Evolutionary conservation across 2,797 vertebrate species (phyloP).

Genomic region (Lindbergichthys nudifrons): DNA sequence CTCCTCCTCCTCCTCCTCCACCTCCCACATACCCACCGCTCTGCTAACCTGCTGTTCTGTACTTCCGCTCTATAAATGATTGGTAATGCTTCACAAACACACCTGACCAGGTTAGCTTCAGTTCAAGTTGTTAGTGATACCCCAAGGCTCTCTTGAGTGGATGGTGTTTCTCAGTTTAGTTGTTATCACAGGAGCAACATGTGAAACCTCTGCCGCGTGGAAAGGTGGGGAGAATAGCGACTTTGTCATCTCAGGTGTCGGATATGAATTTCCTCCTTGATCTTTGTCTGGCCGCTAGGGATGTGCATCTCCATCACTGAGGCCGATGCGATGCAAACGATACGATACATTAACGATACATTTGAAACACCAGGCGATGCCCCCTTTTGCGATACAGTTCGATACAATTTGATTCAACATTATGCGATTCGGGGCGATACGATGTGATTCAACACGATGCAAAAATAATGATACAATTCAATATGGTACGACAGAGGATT

Average conservation of each 20-base stretch:
- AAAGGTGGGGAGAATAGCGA: too few species aligned
- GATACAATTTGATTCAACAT: too few species aligned
- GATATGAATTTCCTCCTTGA: background rate
- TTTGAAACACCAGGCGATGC: too few species aligned
- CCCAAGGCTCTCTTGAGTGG: background rate
- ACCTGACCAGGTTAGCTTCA: background rate
- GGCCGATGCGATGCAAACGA: too few species aligned
- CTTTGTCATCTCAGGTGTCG: background rate
- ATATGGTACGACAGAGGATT: too few species aligned
- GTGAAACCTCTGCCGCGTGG: background rate
- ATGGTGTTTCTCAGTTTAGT: background rate
- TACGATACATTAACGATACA: too few species aligned
- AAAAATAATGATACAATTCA: too few species aligned
- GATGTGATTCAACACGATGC: too few species aligned
- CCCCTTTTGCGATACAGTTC: too few species aligned
- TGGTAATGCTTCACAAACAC: background rate
- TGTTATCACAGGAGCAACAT: background rate
- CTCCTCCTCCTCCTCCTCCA: background rate
- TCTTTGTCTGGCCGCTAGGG: background rate
- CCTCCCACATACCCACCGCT: background rate
- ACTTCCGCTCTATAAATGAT: background rate
- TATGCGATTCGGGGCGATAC: too few species aligned
- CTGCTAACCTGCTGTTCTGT: conserved; percentile 7
- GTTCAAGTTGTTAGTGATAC: background rate
- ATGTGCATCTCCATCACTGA: too few species aligned